Evolutionary conservation across 2,797 vertebrate genomes (phyloP), one percentile per base, ranked within the genome.

Genomic region (Harpagifer antarcticus): DNA sequence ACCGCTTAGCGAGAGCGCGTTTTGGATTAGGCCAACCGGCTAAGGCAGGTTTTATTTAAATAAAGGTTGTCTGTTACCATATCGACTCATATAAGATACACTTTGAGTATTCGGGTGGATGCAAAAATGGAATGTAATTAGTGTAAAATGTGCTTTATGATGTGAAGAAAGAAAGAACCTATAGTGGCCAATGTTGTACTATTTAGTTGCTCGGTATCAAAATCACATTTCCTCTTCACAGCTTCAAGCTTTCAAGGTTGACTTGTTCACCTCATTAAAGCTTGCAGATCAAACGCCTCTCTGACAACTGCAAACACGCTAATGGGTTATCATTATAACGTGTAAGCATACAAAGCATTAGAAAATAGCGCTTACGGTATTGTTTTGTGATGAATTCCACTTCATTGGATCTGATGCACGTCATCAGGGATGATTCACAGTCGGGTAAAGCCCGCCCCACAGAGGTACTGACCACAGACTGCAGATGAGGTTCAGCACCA

Each of bases 351-450:
- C 13, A 42, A 31, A 10, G 3, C 27, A 27, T 42, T 59, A 3
- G 31, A 71, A 37, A 58, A 40, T 10, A 8, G 27, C 20, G 62
- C 53, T 60, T 19, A 42, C 17, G 37, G 14, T 79, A 20, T 67
- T 73, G 60, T 79, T 84, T 37, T 49, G 58, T 67, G 68, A 84
- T 77, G 53, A 47, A 81, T 84, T 79, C 70, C 61, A 45, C 45
- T 27, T 75, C 20, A 79, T 76, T 42, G 68, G n/a, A 64, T 64
- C 43, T 49, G 48, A 64, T 85, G 74, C 76, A 84, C 65, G 78
- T 64, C 79, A 91, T 86, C 85, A 87, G 67, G 63, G 69, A 68
- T 89, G 87, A 90, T 85, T 85, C 82, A 83, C 66, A 62, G 75
- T 60, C 57, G 16, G 49, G 65, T 47, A 37, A 72, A 85, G 60